Percentiles rank a stretch among this genome's conserved stretches.
These are phyloP conservation scores for Arizona elegans DNA, from an alignment of 2,113 vertebrate species.

Conservation along the genomic window DNA sequence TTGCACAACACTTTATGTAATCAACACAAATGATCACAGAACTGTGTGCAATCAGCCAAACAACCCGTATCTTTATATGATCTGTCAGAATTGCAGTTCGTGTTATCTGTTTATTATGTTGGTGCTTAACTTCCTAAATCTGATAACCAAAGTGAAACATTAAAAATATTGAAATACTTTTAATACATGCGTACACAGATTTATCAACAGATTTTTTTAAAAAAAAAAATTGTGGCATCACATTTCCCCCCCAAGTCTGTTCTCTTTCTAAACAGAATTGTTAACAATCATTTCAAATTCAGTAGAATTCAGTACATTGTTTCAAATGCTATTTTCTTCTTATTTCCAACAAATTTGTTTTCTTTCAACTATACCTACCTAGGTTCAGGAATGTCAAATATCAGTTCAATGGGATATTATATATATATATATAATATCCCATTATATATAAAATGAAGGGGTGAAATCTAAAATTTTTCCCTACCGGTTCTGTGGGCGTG, in stretches of 20 bases:
- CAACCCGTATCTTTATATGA: neutral
- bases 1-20: conserved; percentile 6
- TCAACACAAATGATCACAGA: neutral
- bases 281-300: neutral
- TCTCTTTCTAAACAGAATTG: neutral
- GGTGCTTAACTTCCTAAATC: conserved; percentile 50
- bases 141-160: conserved; percentile 44
- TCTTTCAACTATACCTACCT: neutral
- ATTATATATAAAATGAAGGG: too few species aligned
- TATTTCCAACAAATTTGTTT: neutral
- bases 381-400: neutral
- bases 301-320: neutral
- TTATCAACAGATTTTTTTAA: neutral
- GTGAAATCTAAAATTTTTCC: too few species aligned
- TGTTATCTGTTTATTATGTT: conserved; percentile 14
- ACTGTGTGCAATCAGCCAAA: neutral
- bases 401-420: neutral
- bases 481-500: too few species aligned
- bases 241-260: neutral
- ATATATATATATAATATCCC: too few species aligned
- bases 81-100: conserved; percentile 21
- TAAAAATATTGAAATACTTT: neutral
- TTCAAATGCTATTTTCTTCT: conserved; percentile 22
- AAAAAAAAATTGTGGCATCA: neutral
- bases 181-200: neutral